Evolutionary conservation across 2,113 vertebrate species (phyloP).

Genomic region (Rhinoderma darwinii): DNA sequence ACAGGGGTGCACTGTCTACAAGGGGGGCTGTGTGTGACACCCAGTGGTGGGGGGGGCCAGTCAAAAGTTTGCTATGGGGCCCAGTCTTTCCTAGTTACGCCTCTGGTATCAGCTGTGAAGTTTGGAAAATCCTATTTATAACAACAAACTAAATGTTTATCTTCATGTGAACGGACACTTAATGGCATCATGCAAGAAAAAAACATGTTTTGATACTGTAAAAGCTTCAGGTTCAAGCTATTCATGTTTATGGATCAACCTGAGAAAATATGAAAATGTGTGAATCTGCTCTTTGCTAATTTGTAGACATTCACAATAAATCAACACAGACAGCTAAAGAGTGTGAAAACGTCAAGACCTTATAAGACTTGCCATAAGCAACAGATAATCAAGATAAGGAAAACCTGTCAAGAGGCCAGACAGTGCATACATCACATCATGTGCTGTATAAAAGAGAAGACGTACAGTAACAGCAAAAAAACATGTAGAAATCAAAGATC

Average conservation of each 20-base stretch:
- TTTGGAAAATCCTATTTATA: conserved; percentile 10
- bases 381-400: neutral
- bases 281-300: conserved; percentile 46
- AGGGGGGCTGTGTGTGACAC: no score
- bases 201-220: conserved; percentile 24
- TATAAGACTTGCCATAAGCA: neutral
- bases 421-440: neutral
- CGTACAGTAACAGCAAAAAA: neutral
- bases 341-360: conserved; percentile 30
- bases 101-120: neutral
- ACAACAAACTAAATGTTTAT: conserved; percentile 27
- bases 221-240: conserved; percentile 18
- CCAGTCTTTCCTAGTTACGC: no score
- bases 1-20: no score
- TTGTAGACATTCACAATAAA: conserved; percentile 40
- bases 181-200: conserved; percentile 17
- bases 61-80: no score
- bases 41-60: no score
- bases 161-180: conserved; percentile 21
- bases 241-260: conserved; percentile 31
- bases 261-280: conserved; percentile 13
- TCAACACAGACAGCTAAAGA: neutral
- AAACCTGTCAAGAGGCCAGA: neutral
- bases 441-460: neutral
- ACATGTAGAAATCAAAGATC: neutral